Base-by-base conservation (phyloP, 2,888 invertebrate genomes). In the Synergus itoensis region DNA sequence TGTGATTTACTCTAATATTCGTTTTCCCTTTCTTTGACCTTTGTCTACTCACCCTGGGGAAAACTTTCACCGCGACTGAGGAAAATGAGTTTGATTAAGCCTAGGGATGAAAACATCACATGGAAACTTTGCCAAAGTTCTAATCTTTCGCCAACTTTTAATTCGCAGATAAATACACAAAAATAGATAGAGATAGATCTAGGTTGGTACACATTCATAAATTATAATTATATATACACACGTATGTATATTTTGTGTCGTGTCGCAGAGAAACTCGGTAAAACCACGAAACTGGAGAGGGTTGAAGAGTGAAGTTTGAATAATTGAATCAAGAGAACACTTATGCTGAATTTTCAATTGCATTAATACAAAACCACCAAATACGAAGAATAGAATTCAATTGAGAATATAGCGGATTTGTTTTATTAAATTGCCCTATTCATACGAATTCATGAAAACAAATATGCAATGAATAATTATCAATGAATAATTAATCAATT, bases 51-150 rank as follows among this genome's bases (percentile, higher is more conserved):
- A 41, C 53, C 9, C 48, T 9, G 14, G 7, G 48, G 14, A 45
- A 28, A 48, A 45, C 16, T 28, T 48, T 69, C 67, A 45, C 67
- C 67, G 18, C 21, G 28, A 45, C 69, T 16, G 48, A 48, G 4
- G 16, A 48, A 69, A 28, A 48, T 69, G 48, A 69, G 69, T 69
- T 69, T 69, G 69, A 69, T 69, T 28, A 48, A 48, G 48, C 28
- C 64, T n/a, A 64, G 14, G 21, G 21, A 69, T 14, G 28, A 48
- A 69, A 69, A 69, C 28, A 69, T 45, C 28, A 16, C 48, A 48
- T 69, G 28, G 48, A 21, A 69, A 69, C 16, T 69, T 69, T 28
- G 48, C 28, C 18, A 69, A 69, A 69, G 16, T 69, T 69, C 69
- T 69, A 21, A 69, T 69, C 48, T 69, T 28, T 7, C 16, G 21